These are phyloP conservation scores for Thera obeliscata DNA, from an alignment of 2,888 invertebrate species.

Conservation along the genomic window DNA sequence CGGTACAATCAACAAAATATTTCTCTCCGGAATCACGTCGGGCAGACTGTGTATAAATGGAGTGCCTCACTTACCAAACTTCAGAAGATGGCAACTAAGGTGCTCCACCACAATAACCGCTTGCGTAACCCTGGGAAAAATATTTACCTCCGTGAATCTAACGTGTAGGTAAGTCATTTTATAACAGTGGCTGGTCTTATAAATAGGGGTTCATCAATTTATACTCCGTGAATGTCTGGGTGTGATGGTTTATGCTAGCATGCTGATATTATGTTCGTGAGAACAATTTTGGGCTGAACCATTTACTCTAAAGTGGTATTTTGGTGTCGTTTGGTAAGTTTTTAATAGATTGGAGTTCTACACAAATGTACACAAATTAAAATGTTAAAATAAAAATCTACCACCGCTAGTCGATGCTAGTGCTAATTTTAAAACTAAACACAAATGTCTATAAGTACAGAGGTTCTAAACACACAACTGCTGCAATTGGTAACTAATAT, in stretches of 20 bases:
- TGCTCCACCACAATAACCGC: constrained; percentile 85
- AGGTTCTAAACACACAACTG: constrained; percentile 70
- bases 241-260: constrained; percentile 75
- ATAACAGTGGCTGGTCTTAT: constrained; percentile 78
- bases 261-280: constrained; percentile 71
- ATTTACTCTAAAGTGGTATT: constrained; percentile 60
- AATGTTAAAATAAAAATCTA: constrained; percentile 66
- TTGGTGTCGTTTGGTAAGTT: constrained; percentile 58
- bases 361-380: constrained; percentile 59
- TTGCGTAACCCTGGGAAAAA: constrained; percentile 85
- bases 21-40: constrained; percentile 84
- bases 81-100: constrained; percentile 84
- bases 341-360: constrained; percentile 64
- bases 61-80: constrained; percentile 85
- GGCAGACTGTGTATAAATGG: constrained; percentile 83
- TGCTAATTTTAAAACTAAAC: constrained; percentile 67
- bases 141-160: constrained; percentile 85
- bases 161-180: constrained; percentile 82
- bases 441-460: constrained; percentile 62
- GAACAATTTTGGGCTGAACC: constrained; percentile 53
- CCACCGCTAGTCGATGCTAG: constrained; percentile 75
- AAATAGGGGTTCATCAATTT: constrained; percentile 55
- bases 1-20: constrained; percentile 84
- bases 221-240: constrained; percentile 70
- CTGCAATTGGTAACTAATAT: constrained; percentile 67